Conservation (phyloP, 2,113 vertebrate genomes). For the Gallinago paraguaiae region DNA sequence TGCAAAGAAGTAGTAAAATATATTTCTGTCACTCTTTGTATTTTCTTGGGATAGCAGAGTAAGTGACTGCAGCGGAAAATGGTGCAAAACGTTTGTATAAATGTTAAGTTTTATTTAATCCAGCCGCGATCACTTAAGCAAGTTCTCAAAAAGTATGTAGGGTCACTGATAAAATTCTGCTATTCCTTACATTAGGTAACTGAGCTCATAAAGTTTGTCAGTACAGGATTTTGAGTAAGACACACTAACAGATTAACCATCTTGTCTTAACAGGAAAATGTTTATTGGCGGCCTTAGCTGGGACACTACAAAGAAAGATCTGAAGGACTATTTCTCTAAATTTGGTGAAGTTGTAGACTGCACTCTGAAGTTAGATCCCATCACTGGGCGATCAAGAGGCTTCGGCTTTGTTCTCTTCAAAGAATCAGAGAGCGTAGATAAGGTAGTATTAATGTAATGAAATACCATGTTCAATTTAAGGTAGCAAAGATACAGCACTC, state of each 20-base stretch:
- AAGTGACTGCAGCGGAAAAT: background rate
- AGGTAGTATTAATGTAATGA: constrained; percentile 77
- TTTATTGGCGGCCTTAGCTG: constrained; percentile 98
- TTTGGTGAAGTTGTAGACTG: constrained; percentile 98
- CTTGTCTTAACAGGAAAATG: constrained; percentile 90
- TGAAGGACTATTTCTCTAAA: constrained; percentile 98
- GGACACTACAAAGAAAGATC: constrained; percentile 99
- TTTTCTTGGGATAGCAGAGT: background rate
- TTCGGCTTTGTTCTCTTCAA: constrained; percentile 98
- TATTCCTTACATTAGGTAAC: background rate
- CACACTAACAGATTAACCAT: constrained; percentile 10
- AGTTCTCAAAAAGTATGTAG: background rate
- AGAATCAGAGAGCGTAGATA: constrained; percentile 93
- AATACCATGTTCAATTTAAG: background rate
- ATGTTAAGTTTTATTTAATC: background rate
- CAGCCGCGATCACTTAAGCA: background rate
- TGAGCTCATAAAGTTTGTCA: background rate
- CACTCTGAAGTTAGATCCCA: constrained; percentile 96
- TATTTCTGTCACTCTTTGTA: background rate
- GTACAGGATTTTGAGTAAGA: background rate
- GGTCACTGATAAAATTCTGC: background rate
- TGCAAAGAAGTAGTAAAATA: background rate
- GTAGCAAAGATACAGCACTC: background rate
- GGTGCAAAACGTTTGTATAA: background rate
- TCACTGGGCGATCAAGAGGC: constrained; percentile 95